These are phyloP conservation scores for Suillia variegata DNA, from an alignment of 2,888 invertebrate genomes.

Conservation along the genomic window DNA sequence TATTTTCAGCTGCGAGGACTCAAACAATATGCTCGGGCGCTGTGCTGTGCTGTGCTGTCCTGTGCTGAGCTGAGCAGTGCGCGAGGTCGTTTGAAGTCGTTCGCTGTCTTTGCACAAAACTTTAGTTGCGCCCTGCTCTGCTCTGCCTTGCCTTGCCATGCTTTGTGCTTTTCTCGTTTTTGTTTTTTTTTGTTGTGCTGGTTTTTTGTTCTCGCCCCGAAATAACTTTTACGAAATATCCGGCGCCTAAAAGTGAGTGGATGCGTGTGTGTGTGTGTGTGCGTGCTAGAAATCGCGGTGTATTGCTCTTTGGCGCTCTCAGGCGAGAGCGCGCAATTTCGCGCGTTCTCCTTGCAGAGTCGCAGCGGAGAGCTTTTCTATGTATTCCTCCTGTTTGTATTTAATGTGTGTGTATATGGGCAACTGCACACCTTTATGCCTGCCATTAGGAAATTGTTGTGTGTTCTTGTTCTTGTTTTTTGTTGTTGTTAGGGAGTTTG, in stretches of 20 bases:
- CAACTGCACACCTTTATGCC: conserved; percentile 4
- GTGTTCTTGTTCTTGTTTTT: conserved; percentile 22
- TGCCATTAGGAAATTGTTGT: conserved; percentile 15
- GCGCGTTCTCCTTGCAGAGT: no score
- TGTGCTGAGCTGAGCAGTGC: conserved; percentile 38
- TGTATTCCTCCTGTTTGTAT: no score
- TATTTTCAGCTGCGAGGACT: conserved; percentile 25
- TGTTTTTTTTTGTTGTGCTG: no score
- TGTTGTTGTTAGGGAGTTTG: no score
- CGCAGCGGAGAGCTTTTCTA: no score
- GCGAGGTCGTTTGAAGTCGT: conserved; percentile 27
- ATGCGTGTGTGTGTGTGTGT: background rate
- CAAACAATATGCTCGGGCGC: background rate
- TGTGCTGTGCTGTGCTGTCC: conserved; percentile 33
- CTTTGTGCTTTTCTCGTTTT: no score
- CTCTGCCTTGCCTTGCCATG: no score
- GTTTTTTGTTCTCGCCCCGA: no score
- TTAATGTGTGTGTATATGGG: background rate
- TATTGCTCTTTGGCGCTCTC: no score
- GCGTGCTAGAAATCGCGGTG: no score
- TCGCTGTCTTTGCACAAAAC: background rate
- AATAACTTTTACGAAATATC: no score
- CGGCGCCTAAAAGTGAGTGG: background rate
- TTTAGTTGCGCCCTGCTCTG: background rate
- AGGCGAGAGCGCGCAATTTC: no score